Evolutionary conservation across 2,888 invertebrate species (phyloP).

Genomic region (Eristalinus aeneus): DNA sequence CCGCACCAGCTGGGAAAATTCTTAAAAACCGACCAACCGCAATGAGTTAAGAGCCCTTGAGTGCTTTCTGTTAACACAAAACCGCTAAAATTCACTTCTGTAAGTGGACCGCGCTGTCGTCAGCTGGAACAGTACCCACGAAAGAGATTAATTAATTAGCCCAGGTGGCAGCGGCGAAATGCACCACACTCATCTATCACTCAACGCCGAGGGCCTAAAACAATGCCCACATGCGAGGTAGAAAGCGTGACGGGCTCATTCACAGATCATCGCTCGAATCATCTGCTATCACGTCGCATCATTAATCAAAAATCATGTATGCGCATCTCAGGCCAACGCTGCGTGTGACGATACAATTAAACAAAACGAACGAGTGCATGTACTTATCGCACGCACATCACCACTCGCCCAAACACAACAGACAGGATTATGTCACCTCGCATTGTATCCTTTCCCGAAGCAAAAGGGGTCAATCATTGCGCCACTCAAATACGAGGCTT

Average conservation of each 20-base stretch:
- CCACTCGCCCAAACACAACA: conserved; percentile 23
- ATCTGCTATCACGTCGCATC: conserved; percentile 9
- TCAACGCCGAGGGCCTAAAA: background rate
- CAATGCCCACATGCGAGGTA: conserved; percentile 11
- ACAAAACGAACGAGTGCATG: conserved; percentile 40
- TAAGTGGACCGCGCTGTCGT: background rate
- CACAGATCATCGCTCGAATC: conserved; percentile 23
- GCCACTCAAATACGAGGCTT: conserved; percentile 67
- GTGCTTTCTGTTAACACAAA: background rate
- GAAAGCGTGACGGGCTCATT: conserved; percentile 36
- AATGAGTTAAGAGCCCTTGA: background rate
- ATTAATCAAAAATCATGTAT: conserved; percentile 57
- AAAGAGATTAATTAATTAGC: conserved; percentile 31
- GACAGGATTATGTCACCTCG: conserved; percentile 53
- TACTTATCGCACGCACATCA: conserved; percentile 45
- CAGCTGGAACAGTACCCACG: conserved; percentile 7
- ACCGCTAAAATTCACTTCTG: background rate
- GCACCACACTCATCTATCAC: background rate
- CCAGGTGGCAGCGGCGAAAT: background rate
- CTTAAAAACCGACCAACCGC: background rate
- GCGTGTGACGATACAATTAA: conserved; percentile 54
- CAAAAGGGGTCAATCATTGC: conserved; percentile 67
- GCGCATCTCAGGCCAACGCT: conserved; percentile 7
- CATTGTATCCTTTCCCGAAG: conserved; percentile 40
- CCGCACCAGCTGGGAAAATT: background rate